Conservation (phyloP, 2,888 invertebrate species). For the Watsonalla binaria region DNA sequence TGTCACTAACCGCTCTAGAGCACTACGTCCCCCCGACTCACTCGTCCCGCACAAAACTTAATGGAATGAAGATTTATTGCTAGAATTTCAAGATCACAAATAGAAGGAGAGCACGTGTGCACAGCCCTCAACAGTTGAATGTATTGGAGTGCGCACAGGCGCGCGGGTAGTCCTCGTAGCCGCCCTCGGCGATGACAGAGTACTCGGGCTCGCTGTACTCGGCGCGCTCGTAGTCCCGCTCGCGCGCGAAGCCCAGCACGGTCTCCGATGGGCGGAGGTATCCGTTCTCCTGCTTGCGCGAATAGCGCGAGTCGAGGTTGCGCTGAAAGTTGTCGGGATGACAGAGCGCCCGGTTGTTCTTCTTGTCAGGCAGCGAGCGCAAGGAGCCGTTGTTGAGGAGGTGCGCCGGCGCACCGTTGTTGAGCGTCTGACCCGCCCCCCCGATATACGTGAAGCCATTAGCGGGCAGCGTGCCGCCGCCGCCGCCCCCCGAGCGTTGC, state of each 20-base stretch:
- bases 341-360: constrained; percentile 65
- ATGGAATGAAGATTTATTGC: constrained; percentile 79
- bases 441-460: constrained; percentile 88
- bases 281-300: constrained; percentile 74
- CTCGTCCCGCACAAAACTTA: constrained; percentile 66
- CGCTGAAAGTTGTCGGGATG: constrained; percentile 75
- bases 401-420: constrained; percentile 73
- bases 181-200: constrained; percentile 69
- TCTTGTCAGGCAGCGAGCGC: constrained; percentile 70
- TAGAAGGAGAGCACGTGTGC: constrained; percentile 47
- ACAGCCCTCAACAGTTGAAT: constrained; percentile 72
- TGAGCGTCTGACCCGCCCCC: constrained; percentile 78
- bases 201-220: constrained; percentile 75
- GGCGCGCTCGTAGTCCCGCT: constrained; percentile 49
- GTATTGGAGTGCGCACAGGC: constrained; percentile 71
- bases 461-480: constrained; percentile 81
- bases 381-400: constrained; percentile 74
- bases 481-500: constrained; percentile 75
- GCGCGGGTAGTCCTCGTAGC: constrained; percentile 62
- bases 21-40: constrained; percentile 65
- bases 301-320: constrained; percentile 71
- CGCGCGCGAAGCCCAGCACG: constrained; percentile 62
- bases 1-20: constrained; percentile 71
- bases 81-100: constrained; percentile 78
- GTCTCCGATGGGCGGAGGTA: constrained; percentile 71